phyloP scores from a whole-genome alignment of 2,888 invertebrate species.

The Petrolisthes cinctipes region DNA sequence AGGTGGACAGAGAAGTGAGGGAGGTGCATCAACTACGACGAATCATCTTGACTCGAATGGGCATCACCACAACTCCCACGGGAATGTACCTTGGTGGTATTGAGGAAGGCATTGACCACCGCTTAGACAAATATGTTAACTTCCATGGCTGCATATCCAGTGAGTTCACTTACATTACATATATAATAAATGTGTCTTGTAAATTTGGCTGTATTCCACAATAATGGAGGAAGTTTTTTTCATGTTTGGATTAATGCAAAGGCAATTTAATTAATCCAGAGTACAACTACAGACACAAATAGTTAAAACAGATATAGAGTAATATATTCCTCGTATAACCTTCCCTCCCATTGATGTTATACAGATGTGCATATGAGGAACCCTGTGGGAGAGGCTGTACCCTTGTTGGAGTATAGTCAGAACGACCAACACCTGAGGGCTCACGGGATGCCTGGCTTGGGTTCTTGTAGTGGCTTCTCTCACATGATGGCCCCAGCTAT shows the following conservation, averaged over 20 bases:
- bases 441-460: conserved; percentile 17
- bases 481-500: background rate
- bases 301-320: no score
- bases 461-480: conserved; percentile 26
- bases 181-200: no score
- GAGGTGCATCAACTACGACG: background rate
- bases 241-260: no score
- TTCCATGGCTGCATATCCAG: conserved; percentile 55
- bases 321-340: no score
- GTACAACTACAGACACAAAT: no score
- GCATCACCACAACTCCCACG: conserved; percentile 6
- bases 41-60: background rate
- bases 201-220: no score
- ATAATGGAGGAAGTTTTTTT: no score
- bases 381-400: conserved; percentile 12
- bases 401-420: conserved; percentile 36
- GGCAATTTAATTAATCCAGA: no score
- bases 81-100: conserved; percentile 46
- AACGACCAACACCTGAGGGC: conserved; percentile 29
- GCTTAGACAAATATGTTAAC: conserved; percentile 19
- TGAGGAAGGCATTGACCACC: conserved; percentile 26
- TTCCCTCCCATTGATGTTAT: background rate
- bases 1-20: conserved; percentile 32
- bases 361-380: conserved; percentile 35
- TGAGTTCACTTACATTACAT: background rate